Conservation (phyloP, 2,888 invertebrate species). For the Caenorhabditis becei region DNA sequence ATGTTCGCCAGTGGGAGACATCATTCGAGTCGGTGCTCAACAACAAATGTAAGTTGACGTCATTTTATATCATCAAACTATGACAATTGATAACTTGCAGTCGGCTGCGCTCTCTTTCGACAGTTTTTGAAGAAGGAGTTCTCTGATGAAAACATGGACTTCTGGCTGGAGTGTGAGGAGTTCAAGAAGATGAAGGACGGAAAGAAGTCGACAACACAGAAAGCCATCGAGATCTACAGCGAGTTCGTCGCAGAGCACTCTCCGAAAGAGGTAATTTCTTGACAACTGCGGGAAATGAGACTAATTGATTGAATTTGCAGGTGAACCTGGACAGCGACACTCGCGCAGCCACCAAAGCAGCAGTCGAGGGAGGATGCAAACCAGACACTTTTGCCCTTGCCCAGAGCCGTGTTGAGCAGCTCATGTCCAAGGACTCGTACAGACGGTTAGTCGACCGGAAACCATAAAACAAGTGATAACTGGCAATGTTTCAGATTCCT, state of each 20-base stretch:
- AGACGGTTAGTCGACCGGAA: slow-evolving; percentile 57
- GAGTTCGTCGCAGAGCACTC: slow-evolving; percentile 74
- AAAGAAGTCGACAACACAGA: slow-evolving; percentile 71
- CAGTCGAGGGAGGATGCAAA: slow-evolving; percentile 72
- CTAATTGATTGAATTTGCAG: slow-evolving; percentile 60
- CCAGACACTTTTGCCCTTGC: slow-evolving; percentile 78
- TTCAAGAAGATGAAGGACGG: slow-evolving; percentile 80
- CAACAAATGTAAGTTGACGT: slow-evolving; percentile 75
- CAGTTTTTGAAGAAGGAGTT: slow-evolving; percentile 77
- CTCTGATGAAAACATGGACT: slow-evolving; percentile 79
- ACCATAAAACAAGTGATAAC: neutral
- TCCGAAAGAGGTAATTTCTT: slow-evolving; percentile 72
- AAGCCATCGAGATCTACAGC: slow-evolving; percentile 76
- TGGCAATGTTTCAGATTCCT: slow-evolving; percentile 66
- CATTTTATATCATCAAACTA: slow-evolving; percentile 17
- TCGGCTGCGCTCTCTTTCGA: slow-evolving; percentile 76
- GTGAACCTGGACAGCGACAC: slow-evolving; percentile 80
- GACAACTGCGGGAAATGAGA: neutral
- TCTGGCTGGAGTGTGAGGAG: slow-evolving; percentile 78
- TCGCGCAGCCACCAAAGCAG: slow-evolving; percentile 76
- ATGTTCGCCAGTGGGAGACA: slow-evolving; percentile 77
- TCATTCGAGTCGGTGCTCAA: slow-evolving; percentile 75
- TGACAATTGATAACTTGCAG: slow-evolving; percentile 66
- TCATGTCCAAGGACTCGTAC: slow-evolving; percentile 80
- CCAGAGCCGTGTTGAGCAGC: slow-evolving; percentile 76